These are phyloP conservation scores for Notodonta ziczac DNA, from an alignment of 2,888 invertebrate genomes.

Conservation along the genomic window DNA sequence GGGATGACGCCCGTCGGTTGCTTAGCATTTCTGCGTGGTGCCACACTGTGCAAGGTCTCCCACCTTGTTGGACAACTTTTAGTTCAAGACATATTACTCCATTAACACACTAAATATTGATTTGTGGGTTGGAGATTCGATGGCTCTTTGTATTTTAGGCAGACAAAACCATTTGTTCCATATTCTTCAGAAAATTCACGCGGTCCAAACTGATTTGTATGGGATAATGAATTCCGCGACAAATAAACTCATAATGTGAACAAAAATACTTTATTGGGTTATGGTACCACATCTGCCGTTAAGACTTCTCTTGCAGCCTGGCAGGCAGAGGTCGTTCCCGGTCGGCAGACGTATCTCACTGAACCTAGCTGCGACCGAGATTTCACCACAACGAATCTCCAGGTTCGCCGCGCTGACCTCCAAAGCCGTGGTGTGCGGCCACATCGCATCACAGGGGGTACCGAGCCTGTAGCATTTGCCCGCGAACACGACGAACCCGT, in stretches of 20 bases:
- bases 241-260: slow-evolving; percentile 2
- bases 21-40: slow-evolving; percentile 49
- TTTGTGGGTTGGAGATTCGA: slow-evolving; percentile 13
- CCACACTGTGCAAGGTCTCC: slow-evolving; percentile 59
- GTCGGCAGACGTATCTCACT: slow-evolving; percentile 26
- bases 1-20: slow-evolving; percentile 59
- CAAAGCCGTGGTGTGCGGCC: slow-evolving; percentile 68
- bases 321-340: slow-evolving; percentile 43
- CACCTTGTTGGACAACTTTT: slow-evolving; percentile 30
- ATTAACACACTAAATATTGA: slow-evolving; percentile 45
- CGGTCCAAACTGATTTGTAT: background rate
- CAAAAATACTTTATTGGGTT: slow-evolving; percentile 16
- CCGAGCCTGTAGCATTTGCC: slow-evolving; percentile 75
- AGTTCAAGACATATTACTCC: slow-evolving; percentile 40
- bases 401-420: slow-evolving; percentile 86
- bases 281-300: slow-evolving; percentile 53
- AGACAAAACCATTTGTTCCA: too few relatives aligned
- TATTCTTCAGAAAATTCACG: too few relatives aligned
- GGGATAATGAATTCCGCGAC: background rate
- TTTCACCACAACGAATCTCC: slow-evolving; percentile 82
- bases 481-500: slow-evolving; percentile 76
- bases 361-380: slow-evolving; percentile 58
- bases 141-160: too few relatives aligned
- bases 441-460: slow-evolving; percentile 66
- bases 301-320: slow-evolving; percentile 64